Evolutionary conservation across 2,888 invertebrate genomes (phyloP), one percentile per base, ranked within the genome.

Genomic region (Blomia tropicalis): DNA sequence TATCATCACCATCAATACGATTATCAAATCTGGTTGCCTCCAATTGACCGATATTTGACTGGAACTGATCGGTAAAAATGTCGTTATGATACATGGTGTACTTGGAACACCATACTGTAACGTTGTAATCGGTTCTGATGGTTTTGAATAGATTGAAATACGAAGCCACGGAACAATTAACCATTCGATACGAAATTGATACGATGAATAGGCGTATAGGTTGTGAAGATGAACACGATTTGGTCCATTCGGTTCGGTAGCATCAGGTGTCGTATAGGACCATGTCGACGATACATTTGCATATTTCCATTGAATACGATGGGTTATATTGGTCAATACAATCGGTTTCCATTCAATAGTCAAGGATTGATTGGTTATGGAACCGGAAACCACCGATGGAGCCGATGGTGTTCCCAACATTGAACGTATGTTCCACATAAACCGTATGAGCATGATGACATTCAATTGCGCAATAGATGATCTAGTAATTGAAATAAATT

Each of bases 111-210:
- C 75, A 69, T 70, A 71, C 5, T 73, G 68, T 31, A 70, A 63
- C 2, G 75, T 75, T 2, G 71, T 70, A 19, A 75, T 73, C 25
- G 70, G 68, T 2, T 70, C 68, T 56, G 73, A 73, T 63, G 71
- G 71, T 31, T 67, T 67, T 1, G 73, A 71, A 36, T 71, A 70
- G 17, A 72, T 43, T n/a, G 69, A 65, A 32, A 71, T 67, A 63
- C 70, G 58, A 17, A 58, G 70, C 32, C 70, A 66, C 7, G 70
- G 68, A 2, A 85, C 83, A 59, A 90, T 76, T 58, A 86, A 79
- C 69, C 88, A 79, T 47, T 87, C 86, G 63, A 91, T 83, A 63
- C 90, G 84, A 76, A 92, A 92, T 90, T 90, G 76, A 72, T 92
- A 92, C 72, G 85, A 87, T 0, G 89, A 86, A 72, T 87, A 91